phyloP scores from a whole-genome alignment of 2,797 vertebrate species.

The Acanthurus leucopareius region DNA sequence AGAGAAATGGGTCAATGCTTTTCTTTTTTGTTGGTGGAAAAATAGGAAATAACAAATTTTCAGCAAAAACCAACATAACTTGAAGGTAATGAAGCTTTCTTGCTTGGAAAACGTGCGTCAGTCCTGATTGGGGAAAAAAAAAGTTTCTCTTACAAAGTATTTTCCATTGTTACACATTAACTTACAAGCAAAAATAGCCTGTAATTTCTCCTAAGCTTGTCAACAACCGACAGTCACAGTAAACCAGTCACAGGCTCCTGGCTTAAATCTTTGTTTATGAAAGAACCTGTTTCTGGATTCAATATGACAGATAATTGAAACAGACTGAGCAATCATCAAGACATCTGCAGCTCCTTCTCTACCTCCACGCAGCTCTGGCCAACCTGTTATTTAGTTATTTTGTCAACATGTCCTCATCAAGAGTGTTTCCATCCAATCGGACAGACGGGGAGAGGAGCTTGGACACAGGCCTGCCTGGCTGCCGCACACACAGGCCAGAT shows the following conservation, averaged over 20 bases:
- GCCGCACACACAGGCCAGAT: slow-evolving; percentile 16
- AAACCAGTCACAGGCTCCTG: slow-evolving; percentile 4
- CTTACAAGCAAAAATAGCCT: slow-evolving; percentile 5
- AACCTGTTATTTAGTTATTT: slow-evolving; percentile 27
- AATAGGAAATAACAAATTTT: slow-evolving; percentile 23
- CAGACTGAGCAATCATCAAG: slow-evolving; percentile 32
- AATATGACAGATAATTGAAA: slow-evolving; percentile 43
- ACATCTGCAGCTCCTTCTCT: slow-evolving; percentile 21
- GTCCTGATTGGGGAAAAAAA: slow-evolving; percentile 23
- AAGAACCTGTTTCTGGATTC: slow-evolving; percentile 14
- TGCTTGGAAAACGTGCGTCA: slow-evolving; percentile 46
- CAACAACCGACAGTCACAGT: slow-evolving; percentile 16
- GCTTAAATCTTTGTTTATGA: slow-evolving; percentile 29
- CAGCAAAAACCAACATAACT: background rate
- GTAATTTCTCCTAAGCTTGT: slow-evolving; percentile 10
- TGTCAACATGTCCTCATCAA: slow-evolving; percentile 31
- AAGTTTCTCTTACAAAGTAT: slow-evolving; percentile 7
- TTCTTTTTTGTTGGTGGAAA: background rate
- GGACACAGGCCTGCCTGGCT: background rate
- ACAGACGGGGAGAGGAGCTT: slow-evolving; percentile 9
- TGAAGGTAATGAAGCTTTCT: background rate
- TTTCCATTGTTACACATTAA: slow-evolving; percentile 30
- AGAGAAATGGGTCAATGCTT: slow-evolving; percentile 34
- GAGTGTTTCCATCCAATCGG: slow-evolving; percentile 9
- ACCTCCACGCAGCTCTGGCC: slow-evolving; percentile 1